Conservation (phyloP, 2,888 invertebrate genomes). For the Allophyes oxyacanthae region DNA sequence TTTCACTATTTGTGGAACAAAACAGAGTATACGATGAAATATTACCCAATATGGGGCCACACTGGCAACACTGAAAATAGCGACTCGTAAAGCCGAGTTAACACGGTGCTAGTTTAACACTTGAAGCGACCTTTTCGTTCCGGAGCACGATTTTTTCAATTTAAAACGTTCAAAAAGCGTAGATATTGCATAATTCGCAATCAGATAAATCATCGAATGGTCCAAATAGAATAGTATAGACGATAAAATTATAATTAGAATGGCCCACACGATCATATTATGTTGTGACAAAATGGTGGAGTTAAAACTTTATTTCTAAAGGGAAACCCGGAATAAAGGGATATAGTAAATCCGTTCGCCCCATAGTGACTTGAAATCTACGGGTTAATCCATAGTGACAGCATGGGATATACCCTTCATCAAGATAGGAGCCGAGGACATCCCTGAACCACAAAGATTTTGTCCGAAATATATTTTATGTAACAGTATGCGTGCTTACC, state of each 20-base stretch:
- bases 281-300: background rate
- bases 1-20: constrained; percentile 62
- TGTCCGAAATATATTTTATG: constrained; percentile 16
- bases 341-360: constrained; percentile 21
- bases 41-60: constrained; percentile 60
- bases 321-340: constrained; percentile 21
- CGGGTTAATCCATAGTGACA: constrained; percentile 48
- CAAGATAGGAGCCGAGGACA: constrained; percentile 36
- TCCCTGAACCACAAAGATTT: constrained; percentile 26
- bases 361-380: constrained; percentile 29
- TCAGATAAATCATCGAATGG: too few species aligned
- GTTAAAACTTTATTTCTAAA: constrained; percentile 18
- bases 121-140: constrained; percentile 2
- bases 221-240: too few species aligned
- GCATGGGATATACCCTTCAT: constrained; percentile 41
- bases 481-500: constrained; percentile 1
- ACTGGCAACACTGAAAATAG: constrained; percentile 50
- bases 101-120: constrained; percentile 6
- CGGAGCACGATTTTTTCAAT: constrained; percentile 16
- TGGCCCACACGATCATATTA: background rate
- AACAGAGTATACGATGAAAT: constrained; percentile 62
- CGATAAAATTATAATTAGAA: background rate
- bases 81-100: constrained; percentile 37
- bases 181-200: background rate
- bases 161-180: background rate